A percentile compares a stretch with the other conserved stretches of the same genome.
phyloP scores from a whole-genome alignment of 1,140 invertebrate genomes.

The Pemphigus obesinymphae region DNA sequence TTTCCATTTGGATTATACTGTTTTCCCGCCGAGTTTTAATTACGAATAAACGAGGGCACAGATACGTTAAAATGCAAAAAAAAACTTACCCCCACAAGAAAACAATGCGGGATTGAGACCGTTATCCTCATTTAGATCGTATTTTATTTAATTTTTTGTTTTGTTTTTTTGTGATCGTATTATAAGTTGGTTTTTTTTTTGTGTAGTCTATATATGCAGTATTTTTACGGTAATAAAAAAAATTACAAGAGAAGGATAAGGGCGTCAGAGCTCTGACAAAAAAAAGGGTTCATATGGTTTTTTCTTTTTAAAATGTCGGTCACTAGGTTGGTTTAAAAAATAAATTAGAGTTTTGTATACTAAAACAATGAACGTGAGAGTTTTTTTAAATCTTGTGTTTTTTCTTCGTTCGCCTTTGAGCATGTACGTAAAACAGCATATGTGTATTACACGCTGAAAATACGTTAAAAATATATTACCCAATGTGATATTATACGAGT shows the following conservation, averaged over 20 bases:
- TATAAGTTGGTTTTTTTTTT: background rate
- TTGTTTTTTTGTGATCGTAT: background rate
- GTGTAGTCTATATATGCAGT: background rate
- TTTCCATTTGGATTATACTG: background rate
- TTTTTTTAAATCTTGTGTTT: background rate
- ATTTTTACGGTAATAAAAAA: background rate
- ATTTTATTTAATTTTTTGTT: slow-evolving; percentile 5
- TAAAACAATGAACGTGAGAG: slow-evolving; percentile 19
- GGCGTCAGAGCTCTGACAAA: background rate
- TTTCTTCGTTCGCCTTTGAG: no score
- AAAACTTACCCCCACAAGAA: slow-evolving; percentile 13
- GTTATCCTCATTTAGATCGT: slow-evolving; percentile 36
- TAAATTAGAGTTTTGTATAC: background rate
- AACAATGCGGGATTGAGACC: slow-evolving; percentile 38
- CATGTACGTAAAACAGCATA: background rate
- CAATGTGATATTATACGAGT: no score
- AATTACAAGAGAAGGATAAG: slow-evolving; percentile 1
- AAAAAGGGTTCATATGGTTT: slow-evolving; percentile 1
- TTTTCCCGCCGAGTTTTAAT: slow-evolving; percentile 19
- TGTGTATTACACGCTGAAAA: background rate
- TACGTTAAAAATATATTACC: no score
- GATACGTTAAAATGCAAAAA: slow-evolving; percentile 20
- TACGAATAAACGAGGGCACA: slow-evolving; percentile 33
- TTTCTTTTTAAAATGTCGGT: slow-evolving; percentile 2
- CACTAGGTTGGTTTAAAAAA: background rate